phyloP scores from a whole-genome alignment of 2,888 invertebrate species.

The Patella pellucida region DNA sequence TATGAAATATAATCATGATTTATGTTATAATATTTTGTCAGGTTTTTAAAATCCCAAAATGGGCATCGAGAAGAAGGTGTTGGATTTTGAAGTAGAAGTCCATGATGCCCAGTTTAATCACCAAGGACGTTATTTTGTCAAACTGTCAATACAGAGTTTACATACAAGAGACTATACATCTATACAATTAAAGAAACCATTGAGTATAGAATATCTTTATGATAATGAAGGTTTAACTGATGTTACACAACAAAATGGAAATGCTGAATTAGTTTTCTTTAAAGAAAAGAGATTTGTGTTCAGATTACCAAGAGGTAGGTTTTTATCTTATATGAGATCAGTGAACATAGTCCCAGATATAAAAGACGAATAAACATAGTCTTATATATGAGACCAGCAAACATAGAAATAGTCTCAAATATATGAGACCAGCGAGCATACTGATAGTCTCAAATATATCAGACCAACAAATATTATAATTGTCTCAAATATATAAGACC shows the following conservation, averaged over 20 bases:
- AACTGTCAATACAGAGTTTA: slow-evolving; percentile 52
- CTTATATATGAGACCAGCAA: not conserved
- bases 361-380: not conserved
- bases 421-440: too few species aligned
- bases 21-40: too few species aligned
- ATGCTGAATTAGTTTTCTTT: slow-evolving; percentile 49
- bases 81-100: slow-evolving; percentile 57
- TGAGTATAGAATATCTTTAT: slow-evolving; percentile 32
- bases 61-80: slow-evolving; percentile 48
- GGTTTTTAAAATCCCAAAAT: slow-evolving; percentile 35
- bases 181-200: slow-evolving; percentile 40
- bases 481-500: too few species aligned
- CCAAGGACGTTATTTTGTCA: slow-evolving; percentile 55
- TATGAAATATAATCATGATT: not conserved
- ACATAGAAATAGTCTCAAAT: too few species aligned
- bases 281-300: slow-evolving; percentile 57
- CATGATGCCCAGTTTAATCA: slow-evolving; percentile 60
- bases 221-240: slow-evolving; percentile 54
- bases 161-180: slow-evolving; percentile 51
- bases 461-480: too few species aligned
- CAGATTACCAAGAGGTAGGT: slow-evolving; percentile 58
- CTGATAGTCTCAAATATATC: too few species aligned
- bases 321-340: not conserved
- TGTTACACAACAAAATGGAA: slow-evolving; percentile 47
- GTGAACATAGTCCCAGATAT: not conserved